Conservation (phyloP, 1,140 invertebrate species). For the Eumaeus atala region DNA sequence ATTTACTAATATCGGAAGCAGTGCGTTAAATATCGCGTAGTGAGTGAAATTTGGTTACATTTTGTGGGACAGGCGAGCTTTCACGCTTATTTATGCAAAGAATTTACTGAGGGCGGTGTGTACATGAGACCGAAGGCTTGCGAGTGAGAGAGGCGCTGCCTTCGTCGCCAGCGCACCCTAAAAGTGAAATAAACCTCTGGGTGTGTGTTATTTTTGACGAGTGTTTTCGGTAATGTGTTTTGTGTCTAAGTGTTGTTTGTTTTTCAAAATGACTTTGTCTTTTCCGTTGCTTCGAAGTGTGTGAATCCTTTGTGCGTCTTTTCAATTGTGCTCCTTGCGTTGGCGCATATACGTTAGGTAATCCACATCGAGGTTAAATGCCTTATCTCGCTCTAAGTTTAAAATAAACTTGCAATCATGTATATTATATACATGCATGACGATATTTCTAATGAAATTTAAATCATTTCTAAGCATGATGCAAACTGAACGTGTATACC, state of each 20-base stretch:
- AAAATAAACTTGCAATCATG: conserved; percentile 17
- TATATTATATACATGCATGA: neutral
- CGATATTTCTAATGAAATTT: neutral
- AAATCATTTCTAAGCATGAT: conserved; percentile 3
- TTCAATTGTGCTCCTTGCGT: conserved; percentile 37
- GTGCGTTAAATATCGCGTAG: conserved; percentile 43
- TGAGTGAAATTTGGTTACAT: conserved; percentile 39
- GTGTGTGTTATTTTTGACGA: conserved; percentile 32
- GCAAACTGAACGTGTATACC: neutral
- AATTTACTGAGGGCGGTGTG: conserved; percentile 67
- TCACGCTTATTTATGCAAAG: conserved; percentile 71
- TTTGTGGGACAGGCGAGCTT: conserved; percentile 50
- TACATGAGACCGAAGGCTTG: conserved; percentile 61
- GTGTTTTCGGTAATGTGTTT: conserved; percentile 51
- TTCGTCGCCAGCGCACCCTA: conserved; percentile 60
- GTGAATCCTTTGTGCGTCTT: conserved; percentile 46
- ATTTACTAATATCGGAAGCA: conserved; percentile 56
- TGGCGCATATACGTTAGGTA: conserved; percentile 42
- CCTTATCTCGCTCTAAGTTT: conserved; percentile 39
- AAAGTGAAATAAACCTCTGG: conserved; percentile 51
- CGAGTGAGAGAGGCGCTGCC: conserved; percentile 53
- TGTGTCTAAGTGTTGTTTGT: conserved; percentile 40
- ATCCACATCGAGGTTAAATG: conserved; percentile 39
- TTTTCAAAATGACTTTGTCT: conserved; percentile 25
- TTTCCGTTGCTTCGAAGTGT: conserved; percentile 20